phyloP scores from a whole-genome alignment of 2,797 vertebrate genomes.

The Garrulus glandarius region DNA sequence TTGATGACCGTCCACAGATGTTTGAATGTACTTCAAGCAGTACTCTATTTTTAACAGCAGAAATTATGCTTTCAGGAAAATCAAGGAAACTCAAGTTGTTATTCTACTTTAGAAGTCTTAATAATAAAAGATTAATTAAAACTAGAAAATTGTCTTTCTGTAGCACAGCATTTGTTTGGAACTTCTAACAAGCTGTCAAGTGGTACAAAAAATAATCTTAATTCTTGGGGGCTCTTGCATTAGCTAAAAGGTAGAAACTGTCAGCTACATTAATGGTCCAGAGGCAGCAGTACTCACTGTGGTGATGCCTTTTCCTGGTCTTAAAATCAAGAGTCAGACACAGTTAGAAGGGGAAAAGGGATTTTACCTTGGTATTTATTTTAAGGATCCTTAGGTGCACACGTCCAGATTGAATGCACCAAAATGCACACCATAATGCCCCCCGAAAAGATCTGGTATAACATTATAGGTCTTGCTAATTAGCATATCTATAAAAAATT shows the following conservation, averaged over 20 bases:
- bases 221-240: neutral
- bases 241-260: neutral
- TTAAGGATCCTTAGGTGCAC: no score
- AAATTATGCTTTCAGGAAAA: neutral
- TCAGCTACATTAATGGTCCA: neutral
- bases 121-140: neutral
- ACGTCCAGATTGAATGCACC: no score
- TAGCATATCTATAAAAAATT: no score
- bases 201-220: neutral
- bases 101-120: neutral
- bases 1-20: neutral
- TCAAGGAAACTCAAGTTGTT: neutral
- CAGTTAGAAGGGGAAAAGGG: no score
- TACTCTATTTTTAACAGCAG: neutral
- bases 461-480: no score
- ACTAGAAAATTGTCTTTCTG: neutral
- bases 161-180: neutral
- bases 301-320: no score
- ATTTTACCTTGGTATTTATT: no score
- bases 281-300: neutral
- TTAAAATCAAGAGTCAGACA: no score
- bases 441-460: no score
- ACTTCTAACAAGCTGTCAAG: neutral
- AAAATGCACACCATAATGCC: no score
- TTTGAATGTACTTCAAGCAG: neutral